These are phyloP conservation scores for Phrynocephalus versicolor DNA, from an alignment of 2,113 vertebrate species.

Conservation along the genomic window DNA sequence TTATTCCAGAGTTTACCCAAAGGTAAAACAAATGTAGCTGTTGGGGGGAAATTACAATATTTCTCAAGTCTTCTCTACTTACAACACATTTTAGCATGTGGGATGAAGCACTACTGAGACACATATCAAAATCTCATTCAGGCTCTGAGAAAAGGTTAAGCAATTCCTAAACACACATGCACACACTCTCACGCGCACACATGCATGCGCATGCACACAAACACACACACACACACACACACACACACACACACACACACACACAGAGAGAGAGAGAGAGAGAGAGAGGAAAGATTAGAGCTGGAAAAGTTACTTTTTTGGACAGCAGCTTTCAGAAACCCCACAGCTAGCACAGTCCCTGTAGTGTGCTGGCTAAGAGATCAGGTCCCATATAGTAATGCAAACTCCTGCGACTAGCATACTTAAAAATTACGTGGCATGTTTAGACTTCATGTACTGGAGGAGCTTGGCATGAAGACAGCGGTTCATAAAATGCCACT, in stretches of 20 bases:
- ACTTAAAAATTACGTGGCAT: slow-evolving; percentile 25
- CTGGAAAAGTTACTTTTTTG: too few species aligned
- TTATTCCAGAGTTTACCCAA: neutral
- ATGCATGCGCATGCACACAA: neutral
- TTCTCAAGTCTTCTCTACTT: neutral
- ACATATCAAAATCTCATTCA: neutral
- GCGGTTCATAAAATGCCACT: slow-evolving; percentile 41
- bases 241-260: too few species aligned
- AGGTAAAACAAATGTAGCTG: neutral
- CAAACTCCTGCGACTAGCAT: neutral
- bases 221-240: too few species aligned
- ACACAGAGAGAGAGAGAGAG: too few species aligned
- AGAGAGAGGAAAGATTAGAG: too few species aligned
- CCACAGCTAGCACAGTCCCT: too few species aligned
- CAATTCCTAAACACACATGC: neutral
- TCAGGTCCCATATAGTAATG: fast-evolving
- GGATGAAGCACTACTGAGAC: neutral
- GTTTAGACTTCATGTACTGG: slow-evolving; percentile 26
- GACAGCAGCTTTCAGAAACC: too few species aligned
- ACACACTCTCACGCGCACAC: neutral
- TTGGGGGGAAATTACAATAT: neutral
- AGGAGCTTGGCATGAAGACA: slow-evolving; percentile 60
- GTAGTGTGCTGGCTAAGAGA: too few species aligned
- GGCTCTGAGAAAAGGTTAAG: neutral
- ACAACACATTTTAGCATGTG: too few species aligned